Conservation (phyloP, 1,140 invertebrate genomes). For the Babylonia areolata region DNA sequence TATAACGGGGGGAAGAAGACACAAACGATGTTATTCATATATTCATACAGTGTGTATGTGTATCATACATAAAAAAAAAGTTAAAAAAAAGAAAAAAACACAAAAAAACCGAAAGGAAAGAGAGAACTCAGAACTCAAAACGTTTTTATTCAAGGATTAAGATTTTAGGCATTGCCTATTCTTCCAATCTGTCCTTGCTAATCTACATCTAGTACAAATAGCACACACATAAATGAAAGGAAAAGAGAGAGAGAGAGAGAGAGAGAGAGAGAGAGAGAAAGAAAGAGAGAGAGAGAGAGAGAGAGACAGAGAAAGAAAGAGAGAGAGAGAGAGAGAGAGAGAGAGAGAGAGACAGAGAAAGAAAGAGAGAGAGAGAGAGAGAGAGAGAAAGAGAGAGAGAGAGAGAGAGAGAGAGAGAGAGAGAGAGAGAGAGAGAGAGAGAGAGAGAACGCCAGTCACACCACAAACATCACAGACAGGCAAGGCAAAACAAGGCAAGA, state of each 20-base stretch:
- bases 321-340: conserved; percentile 28
- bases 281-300: conserved; percentile 29
- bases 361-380: conserved; percentile 3
- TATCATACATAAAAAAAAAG: too few relatives aligned
- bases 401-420: conserved; percentile 1
- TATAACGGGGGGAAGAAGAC: too few relatives aligned
- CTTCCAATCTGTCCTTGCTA: too few relatives aligned
- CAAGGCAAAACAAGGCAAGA: background rate
- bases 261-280: conserved; percentile 20
- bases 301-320: conserved; percentile 29
- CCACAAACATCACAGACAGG: background rate
- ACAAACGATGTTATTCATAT: too few relatives aligned
- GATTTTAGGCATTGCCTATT: too few relatives aligned
- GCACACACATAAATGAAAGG: too few relatives aligned
- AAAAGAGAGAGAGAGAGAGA: background rate
- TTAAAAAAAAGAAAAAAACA: too few relatives aligned
- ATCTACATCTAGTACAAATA: too few relatives aligned
- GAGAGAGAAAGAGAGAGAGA: conserved; percentile 16
- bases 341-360: conserved; percentile 6
- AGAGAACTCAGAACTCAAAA: too few relatives aligned
- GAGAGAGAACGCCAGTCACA: background rate
- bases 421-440: conserved; percentile 18
- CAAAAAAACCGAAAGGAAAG: too few relatives aligned
- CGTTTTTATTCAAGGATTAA: too few relatives aligned
- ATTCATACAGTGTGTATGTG: too few relatives aligned